Base-by-base conservation (phyloP, 92 coral and sea anemone species). In the Palythoa caribaeorum region DNA sequence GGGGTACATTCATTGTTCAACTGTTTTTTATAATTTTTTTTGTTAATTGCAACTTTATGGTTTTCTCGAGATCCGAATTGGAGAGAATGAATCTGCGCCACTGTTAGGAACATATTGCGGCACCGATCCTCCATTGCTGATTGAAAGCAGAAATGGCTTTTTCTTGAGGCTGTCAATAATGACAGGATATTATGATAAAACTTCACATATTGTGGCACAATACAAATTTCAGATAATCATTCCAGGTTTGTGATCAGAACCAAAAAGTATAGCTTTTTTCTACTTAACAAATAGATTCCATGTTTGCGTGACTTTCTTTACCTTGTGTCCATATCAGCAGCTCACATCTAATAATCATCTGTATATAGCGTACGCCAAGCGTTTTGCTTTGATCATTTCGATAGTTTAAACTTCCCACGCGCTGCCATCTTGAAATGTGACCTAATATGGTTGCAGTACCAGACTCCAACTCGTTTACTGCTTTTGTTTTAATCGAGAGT, bases 31-130 rank as follows among this genome's bases (percentile, higher is more conserved):
- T 19, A 6, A 3, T 7, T 13, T 19, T 50, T 50, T 8, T 17
- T 52, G 59, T 76, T 76, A 54, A 76, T 47, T 76, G 79, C 37
- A 10, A 21, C 13, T 17, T 17, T 48, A 15, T 3, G 15, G 79
- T 50, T n/a, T 76, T 50, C 36, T 76, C n/a, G 79, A 76, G 4
- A 76, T 76, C 57, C 59, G 60, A 50, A 28, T 37, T 50, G 79
- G 79, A 8, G n/a, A 44, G 38, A 52, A 76, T 17, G 16, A 76
- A n/a, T 76, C 13, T 76, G 60, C 79, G 37, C 79, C 79, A 20
- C 62, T 76, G n/a, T 47, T 50, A 19, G 62, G 59, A 19, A 51
- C 10, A 8, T 17, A 76, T 1, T 76, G 79, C 6, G 60, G 79
- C 57, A 10, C 36, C 5, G 14, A 0, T 3, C 17, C 38, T 50